phyloP scores from a whole-genome alignment of 2,888 invertebrate genomes.

The Drosophila greeni region DNA sequence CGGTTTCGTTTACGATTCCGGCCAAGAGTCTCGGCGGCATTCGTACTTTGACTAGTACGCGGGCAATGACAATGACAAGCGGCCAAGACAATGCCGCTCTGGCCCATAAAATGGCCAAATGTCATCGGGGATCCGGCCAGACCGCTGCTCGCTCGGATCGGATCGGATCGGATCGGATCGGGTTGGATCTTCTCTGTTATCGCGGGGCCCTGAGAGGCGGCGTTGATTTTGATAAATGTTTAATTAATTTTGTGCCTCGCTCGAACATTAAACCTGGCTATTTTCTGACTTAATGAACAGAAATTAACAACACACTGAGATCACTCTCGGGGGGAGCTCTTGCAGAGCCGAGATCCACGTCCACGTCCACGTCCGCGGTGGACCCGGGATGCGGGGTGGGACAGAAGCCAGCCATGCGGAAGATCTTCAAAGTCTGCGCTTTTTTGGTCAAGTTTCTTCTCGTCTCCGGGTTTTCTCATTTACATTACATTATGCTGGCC shows the following conservation, averaged over 20 bases:
- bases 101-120: constrained; percentile 59
- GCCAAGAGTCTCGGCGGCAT: constrained; percentile 50
- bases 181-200: constrained; percentile 28
- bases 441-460: constrained; percentile 48
- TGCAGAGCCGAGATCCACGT: constrained; percentile 51
- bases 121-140: constrained; percentile 45
- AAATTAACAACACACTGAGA: constrained; percentile 72
- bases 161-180: neutral
- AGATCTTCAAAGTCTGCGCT: constrained; percentile 70
- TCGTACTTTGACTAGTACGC: constrained; percentile 57
- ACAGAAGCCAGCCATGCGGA: constrained; percentile 56
- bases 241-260: constrained; percentile 71
- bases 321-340: constrained; percentile 28
- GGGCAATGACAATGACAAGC: constrained; percentile 49
- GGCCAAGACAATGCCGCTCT: constrained; percentile 56
- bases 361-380: constrained; percentile 16
- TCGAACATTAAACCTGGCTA: constrained; percentile 67
- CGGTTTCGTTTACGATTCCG: constrained; percentile 36
- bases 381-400: constrained; percentile 9
- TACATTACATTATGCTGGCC: constrained; percentile 72
- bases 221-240: constrained; percentile 76
- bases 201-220: constrained; percentile 42
- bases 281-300: constrained; percentile 75
- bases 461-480: constrained; percentile 50
- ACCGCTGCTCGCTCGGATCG: constrained; percentile 8